Evolutionary conservation across 2,113 vertebrate genomes (phyloP).

Genomic region (Neolamprologus ventralis): DNA sequence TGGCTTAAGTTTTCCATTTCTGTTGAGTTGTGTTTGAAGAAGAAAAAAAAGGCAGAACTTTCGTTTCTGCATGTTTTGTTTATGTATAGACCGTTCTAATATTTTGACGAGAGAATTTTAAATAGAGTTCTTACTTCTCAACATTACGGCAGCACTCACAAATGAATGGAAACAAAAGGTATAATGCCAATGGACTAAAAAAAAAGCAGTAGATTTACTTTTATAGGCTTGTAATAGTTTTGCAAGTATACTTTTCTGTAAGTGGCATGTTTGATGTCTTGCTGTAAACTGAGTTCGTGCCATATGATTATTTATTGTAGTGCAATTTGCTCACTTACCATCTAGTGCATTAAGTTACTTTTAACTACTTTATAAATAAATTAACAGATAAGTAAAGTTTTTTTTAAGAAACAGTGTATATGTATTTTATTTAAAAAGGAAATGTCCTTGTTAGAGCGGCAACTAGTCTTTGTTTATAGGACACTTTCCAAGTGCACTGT

Average conservation of each 20-base stretch:
- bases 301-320: not conserved
- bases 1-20: conserved; percentile 51
- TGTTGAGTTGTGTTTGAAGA: conserved; percentile 17
- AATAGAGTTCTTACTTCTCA: not conserved
- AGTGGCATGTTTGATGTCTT: not conserved
- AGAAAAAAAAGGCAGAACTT: conserved; percentile 5
- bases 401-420: not conserved
- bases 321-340: not conserved
- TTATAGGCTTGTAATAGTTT: not conserved
- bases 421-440: not conserved
- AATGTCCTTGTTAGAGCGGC: not conserved
- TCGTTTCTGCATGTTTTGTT: conserved; percentile 28
- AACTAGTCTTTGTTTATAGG: not conserved
- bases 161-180: not conserved
- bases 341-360: not conserved
- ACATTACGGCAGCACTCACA: not conserved
- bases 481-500: not conserved
- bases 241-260: not conserved
- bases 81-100: not conserved
- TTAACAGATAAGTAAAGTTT: not conserved
- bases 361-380: not conserved
- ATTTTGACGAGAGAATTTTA: conserved; percentile 8
- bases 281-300: not conserved
- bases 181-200: not conserved
- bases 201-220: not conserved